Percentiles rank a stretch among this genome's conserved stretches.
Evolutionary conservation across 2,888 invertebrate species (phyloP).

Genomic region (Pseudoips prasinana): DNA sequence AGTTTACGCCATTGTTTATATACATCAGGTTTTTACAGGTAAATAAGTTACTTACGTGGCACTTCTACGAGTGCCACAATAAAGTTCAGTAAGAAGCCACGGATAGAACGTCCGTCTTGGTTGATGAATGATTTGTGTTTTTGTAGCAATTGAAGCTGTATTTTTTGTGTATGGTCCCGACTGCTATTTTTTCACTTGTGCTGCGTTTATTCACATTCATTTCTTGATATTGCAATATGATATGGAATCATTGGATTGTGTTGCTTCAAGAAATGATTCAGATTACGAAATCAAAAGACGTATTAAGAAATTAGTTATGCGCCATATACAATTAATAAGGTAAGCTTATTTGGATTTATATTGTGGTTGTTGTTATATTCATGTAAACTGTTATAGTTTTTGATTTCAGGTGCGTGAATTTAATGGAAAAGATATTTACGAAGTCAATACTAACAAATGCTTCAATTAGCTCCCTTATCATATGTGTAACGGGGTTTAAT

Average conservation of each 20-base stretch:
- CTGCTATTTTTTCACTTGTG: constrained; percentile 22
- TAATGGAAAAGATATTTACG: constrained; percentile 19
- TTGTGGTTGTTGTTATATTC: no score
- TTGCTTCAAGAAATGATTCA: no score
- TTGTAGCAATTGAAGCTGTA: no score
- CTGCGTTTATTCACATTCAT: constrained; percentile 21
- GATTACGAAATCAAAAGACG: not conserved
- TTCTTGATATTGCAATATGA: constrained; percentile 15
- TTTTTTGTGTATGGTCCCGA: constrained; percentile 16
- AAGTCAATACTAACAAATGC: constrained; percentile 18
- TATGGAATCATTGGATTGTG: constrained; percentile 11
- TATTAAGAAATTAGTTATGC: constrained; percentile 10
- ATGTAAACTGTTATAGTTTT: no score
- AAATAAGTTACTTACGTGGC: constrained; percentile 1
- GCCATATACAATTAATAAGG: constrained; percentile 21
- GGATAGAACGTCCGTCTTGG: no score
- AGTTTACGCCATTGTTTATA: constrained; percentile 14
- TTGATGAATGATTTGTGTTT: no score
- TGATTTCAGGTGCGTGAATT: constrained; percentile 18
- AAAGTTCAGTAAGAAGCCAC: no score
- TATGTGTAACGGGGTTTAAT: constrained; percentile 22
- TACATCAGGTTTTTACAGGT: constrained; percentile 17
- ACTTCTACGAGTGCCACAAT: no score
- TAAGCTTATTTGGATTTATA: not conserved
- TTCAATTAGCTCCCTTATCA: constrained; percentile 16